Percentiles rank a stretch among this genome's conserved stretches.
phyloP scores from a whole-genome alignment of 2,797 vertebrate genomes.

The Darevskia nairensis region DNA sequence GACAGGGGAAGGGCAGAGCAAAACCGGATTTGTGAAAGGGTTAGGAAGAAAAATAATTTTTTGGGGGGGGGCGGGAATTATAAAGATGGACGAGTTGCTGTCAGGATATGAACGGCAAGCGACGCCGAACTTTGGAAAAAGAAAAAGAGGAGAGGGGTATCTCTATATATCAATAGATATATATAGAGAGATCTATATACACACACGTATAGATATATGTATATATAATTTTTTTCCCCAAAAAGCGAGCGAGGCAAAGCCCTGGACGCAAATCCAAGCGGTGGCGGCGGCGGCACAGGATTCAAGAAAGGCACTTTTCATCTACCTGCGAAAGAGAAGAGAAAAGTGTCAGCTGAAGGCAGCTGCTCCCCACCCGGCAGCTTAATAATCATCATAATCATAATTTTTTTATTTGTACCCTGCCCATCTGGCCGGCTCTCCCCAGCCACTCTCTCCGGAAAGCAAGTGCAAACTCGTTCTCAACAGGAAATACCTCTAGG shows the following conservation, averaged over 20 bases:
- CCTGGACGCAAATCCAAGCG: slow-evolving; percentile 81
- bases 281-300: slow-evolving; percentile 79
- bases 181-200: no score
- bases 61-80: not conserved
- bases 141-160: slow-evolving; percentile 14
- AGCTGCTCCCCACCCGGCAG: slow-evolving; percentile 41
- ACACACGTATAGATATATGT: not conserved
- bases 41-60: not conserved
- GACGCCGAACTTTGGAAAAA: slow-evolving; percentile 62
- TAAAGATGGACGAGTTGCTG: slow-evolving; percentile 65
- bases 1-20: slow-evolving; percentile 59
- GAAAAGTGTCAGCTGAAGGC: slow-evolving; percentile 75
- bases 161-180: not conserved
- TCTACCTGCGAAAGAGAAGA: slow-evolving; percentile 82
- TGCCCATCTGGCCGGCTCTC: no score
- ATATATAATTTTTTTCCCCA: not conserved
- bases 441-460: slow-evolving; percentile 32
- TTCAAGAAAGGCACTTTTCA: slow-evolving; percentile 86
- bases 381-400: no score
- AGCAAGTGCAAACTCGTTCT: slow-evolving; percentile 39
- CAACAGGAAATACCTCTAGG: slow-evolving; percentile 71
- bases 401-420: no score
- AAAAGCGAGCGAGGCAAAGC: slow-evolving; percentile 71
- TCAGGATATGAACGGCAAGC: slow-evolving; percentile 72
- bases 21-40: slow-evolving; percentile 65